Base-by-base conservation (phyloP, 2,113 vertebrate species). In the Oncorhynchus masou region DNA sequence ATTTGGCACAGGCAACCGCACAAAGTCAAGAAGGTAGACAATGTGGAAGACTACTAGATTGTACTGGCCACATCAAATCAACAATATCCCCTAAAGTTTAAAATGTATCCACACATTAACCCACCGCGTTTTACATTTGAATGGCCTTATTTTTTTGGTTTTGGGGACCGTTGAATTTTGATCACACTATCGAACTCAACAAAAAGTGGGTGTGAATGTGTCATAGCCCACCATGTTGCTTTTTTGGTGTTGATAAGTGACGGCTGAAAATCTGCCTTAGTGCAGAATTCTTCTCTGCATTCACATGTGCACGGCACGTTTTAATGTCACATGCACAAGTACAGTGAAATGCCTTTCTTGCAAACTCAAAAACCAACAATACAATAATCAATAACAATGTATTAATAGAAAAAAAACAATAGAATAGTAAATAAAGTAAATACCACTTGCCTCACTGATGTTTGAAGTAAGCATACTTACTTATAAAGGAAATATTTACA, bases 211-310 rank as follows among this genome's bases (percentile, higher is more conserved):
- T 2, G 27, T 67, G 16, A 19, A 67, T 31, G 65, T 67, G 27
- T 72, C 12, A 59, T 72, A 57, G 5, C 20, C 15, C 9, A 31
- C 25, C 24, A 15, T 57, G 51, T 27, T 12, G 31, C 19, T 69
- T 31, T 34, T 13, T 71, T 34, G 13, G 13, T 59, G 78, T 77
- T 78, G 68, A 83, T 81, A 45, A 69, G 71, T 75, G 66, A 71
- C 80, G 79, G 77, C 74, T 77, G 76, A 68, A 81, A 68, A 81
- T 74, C 48, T 86, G 84, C 81, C 20, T 39, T 24, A 29, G 62
- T 2, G 72, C 74, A 78, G 81, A 73, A 85, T 85, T 85, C 75
- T 80, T 76, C 51, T 16, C 68, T 83, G 71, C 59, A 15, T 76
- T 82, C 22, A 79, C 79, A 69, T 69, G 59, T 74, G 72, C 9